These are phyloP conservation scores for Hylaea fasciaria DNA, from an alignment of 2,888 invertebrate genomes.

Conservation along the genomic window DNA sequence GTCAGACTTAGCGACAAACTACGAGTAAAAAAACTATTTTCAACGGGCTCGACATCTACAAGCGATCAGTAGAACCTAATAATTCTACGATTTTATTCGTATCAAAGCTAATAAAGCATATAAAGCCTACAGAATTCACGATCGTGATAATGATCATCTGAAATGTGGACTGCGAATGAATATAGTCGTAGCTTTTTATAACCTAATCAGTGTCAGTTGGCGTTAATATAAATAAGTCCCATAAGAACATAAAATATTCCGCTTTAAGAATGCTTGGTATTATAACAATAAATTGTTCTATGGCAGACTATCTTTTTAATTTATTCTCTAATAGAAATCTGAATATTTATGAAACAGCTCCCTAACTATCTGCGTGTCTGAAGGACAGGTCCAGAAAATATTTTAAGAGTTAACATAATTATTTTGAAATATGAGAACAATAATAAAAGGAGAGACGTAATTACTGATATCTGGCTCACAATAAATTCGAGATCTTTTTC, in stretches of 20 bases:
- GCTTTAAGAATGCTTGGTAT: constrained; percentile 13
- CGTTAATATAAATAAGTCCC: constrained; percentile 25
- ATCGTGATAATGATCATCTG: constrained; percentile 18
- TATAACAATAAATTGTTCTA: constrained; percentile 13
- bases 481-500: too few relatives aligned
- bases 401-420: too few relatives aligned
- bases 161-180: constrained; percentile 19
- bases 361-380: too few relatives aligned
- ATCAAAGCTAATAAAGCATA: constrained; percentile 2
- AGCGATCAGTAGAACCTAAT: too few relatives aligned
- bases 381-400: too few relatives aligned
- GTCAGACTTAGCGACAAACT: too few relatives aligned
- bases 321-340: neutral
- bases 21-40: too few relatives aligned
- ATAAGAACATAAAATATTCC: constrained; percentile 22
- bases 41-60: too few relatives aligned
- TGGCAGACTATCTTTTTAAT: constrained; percentile 6
- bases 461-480: too few relatives aligned
- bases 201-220: constrained; percentile 25
- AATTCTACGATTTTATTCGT: neutral
- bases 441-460: too few relatives aligned
- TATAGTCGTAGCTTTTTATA: constrained; percentile 25
- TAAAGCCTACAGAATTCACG: constrained; percentile 19
- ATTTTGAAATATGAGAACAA: too few relatives aligned
- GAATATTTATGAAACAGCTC: constrained; percentile 3